Percentiles rank a stretch among this genome's conserved stretches.
These are phyloP conservation scores for Raphicerus campestris DNA, from an alignment of 2,113 vertebrate species.

Conservation along the genomic window DNA sequence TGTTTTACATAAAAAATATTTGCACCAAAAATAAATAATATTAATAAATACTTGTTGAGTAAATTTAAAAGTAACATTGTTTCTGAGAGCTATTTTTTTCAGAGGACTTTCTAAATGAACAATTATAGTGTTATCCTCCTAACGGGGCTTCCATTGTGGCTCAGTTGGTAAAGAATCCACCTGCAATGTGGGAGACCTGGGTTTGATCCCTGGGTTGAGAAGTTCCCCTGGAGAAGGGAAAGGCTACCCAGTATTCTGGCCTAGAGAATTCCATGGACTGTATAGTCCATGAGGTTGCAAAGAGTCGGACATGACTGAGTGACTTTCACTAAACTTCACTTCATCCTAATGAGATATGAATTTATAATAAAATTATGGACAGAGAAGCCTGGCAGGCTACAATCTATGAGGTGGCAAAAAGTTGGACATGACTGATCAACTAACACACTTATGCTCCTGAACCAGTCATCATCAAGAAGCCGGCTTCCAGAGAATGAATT, in stretches of 20 bases:
- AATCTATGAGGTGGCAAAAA: neutral
- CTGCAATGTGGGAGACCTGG: neutral
- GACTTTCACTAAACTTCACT: neutral
- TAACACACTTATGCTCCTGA: neutral
- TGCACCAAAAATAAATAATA: neutral
- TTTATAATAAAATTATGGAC: slow-evolving; percentile 34
- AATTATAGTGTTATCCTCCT: neutral
- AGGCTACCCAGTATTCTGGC: neutral
- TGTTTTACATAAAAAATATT: slow-evolving; percentile 22
- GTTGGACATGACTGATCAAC: neutral
- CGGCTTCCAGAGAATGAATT: neutral
- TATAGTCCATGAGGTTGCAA: neutral
- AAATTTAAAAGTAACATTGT: slow-evolving; percentile 4
- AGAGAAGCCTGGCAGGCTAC: neutral
- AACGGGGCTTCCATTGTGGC: neutral
- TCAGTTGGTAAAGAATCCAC: neutral
- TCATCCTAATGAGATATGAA: neutral
- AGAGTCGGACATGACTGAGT: neutral
- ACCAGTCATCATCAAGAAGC: neutral
- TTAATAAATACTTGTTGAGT: slow-evolving; percentile 20
- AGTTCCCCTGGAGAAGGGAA: neutral
- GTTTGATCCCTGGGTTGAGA: neutral
- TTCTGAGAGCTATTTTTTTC: neutral
- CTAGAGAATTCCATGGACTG: neutral
- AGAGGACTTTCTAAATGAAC: neutral